Evolutionary conservation across 2,113 vertebrate genomes (phyloP).

Genomic region (Engystomops pustulosus): DNA sequence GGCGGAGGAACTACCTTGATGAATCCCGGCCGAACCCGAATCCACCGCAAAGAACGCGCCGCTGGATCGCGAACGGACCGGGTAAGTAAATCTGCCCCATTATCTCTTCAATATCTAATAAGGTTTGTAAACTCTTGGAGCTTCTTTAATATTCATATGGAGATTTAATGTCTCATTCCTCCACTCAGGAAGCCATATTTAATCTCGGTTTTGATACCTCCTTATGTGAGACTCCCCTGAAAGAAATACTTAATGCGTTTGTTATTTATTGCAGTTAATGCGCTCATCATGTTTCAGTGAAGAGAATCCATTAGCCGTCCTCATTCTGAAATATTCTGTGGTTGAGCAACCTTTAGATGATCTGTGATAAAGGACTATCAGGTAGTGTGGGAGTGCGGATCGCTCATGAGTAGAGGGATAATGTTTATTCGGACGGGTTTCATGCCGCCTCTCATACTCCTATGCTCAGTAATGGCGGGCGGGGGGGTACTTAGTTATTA

Average conservation of each 20-base stretch:
- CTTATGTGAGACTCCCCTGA: constrained; percentile 22
- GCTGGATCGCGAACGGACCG: no score
- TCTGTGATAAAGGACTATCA: constrained; percentile 53
- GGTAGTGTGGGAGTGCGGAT: constrained; percentile 22
- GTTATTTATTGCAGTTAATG: constrained; percentile 59
- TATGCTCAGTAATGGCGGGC: background rate
- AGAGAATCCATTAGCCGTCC: constrained; percentile 51
- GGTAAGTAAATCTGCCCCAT: no score
- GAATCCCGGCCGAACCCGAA: no score
- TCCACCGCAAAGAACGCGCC: no score
- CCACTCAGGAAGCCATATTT: constrained; percentile 38
- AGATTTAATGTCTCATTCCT: background rate
- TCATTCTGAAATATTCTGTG: constrained; percentile 56
- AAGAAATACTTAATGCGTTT: constrained; percentile 31
- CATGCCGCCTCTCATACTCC: background rate
- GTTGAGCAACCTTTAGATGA: constrained; percentile 60
- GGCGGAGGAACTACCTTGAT: no score
- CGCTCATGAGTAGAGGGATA: constrained; percentile 11
- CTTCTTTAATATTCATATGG: background rate
- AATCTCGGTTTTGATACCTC: constrained; percentile 53
- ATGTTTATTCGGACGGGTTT: constrained; percentile 34
- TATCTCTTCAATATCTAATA: no score
- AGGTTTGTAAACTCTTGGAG: no score
- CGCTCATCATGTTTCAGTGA: constrained; percentile 57
- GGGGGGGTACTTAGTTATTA: background rate